Evolutionary conservation across 2,113 vertebrate species (phyloP).

Genomic region (Pontoporia blainvillei): DNA sequence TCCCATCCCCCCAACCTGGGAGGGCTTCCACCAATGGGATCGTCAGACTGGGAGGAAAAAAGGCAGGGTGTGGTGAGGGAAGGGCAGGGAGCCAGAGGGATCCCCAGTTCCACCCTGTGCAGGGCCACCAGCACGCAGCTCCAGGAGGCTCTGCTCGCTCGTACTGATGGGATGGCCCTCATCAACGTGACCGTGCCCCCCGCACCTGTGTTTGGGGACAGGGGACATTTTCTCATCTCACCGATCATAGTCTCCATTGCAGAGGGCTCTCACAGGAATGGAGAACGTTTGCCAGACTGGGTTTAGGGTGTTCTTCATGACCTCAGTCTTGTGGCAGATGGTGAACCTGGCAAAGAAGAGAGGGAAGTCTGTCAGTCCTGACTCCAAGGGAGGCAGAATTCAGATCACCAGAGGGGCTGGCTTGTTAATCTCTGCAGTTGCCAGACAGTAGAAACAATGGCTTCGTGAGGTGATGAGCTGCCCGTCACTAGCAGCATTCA

Average conservation of each 20-base stretch:
- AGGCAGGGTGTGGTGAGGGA: fast-evolving
- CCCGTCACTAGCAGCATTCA: neutral
- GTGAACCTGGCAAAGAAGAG: slow-evolving; percentile 78
- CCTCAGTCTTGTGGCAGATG: slow-evolving; percentile 86
- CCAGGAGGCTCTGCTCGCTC: neutral
- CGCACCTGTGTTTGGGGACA: fast-evolving
- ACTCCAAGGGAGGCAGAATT: neutral
- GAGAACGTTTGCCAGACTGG: slow-evolving; percentile 92
- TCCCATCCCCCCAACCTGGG: neutral
- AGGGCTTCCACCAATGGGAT: neutral
- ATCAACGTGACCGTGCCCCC: fast-evolving
- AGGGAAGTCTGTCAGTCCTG: neutral
- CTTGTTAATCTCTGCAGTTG: fast-evolving
- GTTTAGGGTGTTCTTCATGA: slow-evolving; percentile 90
- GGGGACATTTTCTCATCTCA: slow-evolving; percentile 56
- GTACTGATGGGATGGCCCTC: fast-evolving
- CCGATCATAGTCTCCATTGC: slow-evolving; percentile 95
- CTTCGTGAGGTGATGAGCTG: neutral
- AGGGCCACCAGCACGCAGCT: fast-evolving
- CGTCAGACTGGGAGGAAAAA: neutral
- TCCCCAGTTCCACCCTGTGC: neutral
- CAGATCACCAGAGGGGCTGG: neutral
- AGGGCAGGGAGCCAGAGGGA: neutral
- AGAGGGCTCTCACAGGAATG: slow-evolving; percentile 92
- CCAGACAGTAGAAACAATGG: neutral